Conservation (phyloP, 2,888 invertebrate species). For the Melanostoma mellinum region DNA sequence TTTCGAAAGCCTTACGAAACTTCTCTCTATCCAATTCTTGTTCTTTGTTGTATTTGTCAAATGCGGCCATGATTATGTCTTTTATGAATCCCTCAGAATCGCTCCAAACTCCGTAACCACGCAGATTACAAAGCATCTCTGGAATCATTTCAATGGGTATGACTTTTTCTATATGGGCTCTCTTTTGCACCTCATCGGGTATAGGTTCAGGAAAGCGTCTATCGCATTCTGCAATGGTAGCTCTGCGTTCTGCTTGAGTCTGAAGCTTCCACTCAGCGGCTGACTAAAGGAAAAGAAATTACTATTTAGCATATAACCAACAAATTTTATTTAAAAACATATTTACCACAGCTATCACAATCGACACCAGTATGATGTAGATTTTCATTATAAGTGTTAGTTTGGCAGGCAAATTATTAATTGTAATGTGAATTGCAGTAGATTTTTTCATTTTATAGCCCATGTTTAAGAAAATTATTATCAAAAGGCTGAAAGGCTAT, state of each 20-base stretch:
- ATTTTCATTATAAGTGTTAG: not conserved
- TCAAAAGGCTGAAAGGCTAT: too few species aligned
- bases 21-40: too few species aligned
- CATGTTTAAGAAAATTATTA: too few species aligned
- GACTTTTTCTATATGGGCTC: too few species aligned
- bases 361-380: constrained; percentile 42
- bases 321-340: not conserved
- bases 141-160: too few species aligned
- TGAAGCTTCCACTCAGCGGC: constrained; percentile 57
- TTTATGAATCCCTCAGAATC: too few species aligned
- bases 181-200: too few species aligned
- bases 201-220: not conserved
- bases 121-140: too few species aligned
- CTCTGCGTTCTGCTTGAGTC: constrained; percentile 27
- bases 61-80: too few species aligned
- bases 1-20: too few species aligned
- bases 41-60: too few species aligned
- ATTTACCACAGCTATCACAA: constrained; percentile 27
- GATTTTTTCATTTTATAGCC: constrained; percentile 2
- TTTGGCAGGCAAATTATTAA: not conserved
- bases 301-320: not conserved
- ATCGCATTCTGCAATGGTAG: constrained; percentile 31
- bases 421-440: not conserved
- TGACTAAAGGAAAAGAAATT: not conserved
- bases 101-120: too few species aligned